phyloP scores from a whole-genome alignment of 2,113 vertebrate genomes.

The Microtus ochrogaster region DNA sequence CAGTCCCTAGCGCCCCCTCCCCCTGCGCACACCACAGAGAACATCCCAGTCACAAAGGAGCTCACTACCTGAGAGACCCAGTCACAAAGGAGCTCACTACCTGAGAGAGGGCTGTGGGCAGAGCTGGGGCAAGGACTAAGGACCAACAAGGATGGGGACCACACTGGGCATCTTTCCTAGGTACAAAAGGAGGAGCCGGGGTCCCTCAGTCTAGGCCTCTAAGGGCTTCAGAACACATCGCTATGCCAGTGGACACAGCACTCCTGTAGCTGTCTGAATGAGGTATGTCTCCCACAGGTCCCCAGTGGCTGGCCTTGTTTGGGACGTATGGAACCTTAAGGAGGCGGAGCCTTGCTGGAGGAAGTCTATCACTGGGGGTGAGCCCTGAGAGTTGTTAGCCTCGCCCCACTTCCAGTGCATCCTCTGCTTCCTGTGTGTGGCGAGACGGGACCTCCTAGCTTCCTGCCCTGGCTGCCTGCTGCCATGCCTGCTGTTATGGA shows the following conservation, averaged over 20 bases:
- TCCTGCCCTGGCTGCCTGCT: background rate
- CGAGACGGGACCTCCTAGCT: background rate
- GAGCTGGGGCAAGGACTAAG: background rate
- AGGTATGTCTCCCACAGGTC: background rate
- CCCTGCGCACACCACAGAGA: background rate
- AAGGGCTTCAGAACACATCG: background rate
- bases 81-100: background rate
- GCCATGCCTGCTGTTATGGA: background rate
- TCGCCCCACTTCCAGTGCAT: background rate
- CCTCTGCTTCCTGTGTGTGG: background rate
- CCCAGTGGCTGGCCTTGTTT: background rate
- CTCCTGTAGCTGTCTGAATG: background rate
- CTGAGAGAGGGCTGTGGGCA: background rate
- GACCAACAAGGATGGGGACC: background rate
- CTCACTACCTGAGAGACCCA: too few relatives aligned
- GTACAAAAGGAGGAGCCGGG: background rate
- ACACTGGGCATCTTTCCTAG: rapidly evolving
- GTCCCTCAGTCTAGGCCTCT: background rate
- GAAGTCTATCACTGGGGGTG: background rate
- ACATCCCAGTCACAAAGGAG: too few relatives aligned
- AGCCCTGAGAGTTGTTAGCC: background rate
- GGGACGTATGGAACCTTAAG: background rate
- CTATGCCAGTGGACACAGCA: background rate
- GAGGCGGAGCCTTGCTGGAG: background rate
- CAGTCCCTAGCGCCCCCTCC: background rate